Base-by-base conservation (phyloP, 2,113 vertebrate genomes). In the Dicerorhinus sumatrensis region DNA sequence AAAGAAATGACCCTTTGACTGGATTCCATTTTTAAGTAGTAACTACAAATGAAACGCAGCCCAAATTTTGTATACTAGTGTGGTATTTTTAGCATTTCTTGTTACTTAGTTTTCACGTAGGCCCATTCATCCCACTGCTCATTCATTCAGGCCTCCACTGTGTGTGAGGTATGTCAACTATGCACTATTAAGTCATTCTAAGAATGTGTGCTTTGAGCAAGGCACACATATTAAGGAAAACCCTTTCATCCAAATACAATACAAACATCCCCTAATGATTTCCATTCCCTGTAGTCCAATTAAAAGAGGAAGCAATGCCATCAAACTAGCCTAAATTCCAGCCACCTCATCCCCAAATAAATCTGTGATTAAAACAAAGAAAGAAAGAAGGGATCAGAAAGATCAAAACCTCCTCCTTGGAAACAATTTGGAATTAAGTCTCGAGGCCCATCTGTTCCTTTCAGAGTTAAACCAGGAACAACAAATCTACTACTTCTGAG, bases 201-300 rank as follows among this genome's bases (percentile, higher is more conserved):
- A 97, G 96, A 96, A 98, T 98, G 83, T 83, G 54, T 96, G 82
- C 97, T 98, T 94, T 89, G 79, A 84, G 69, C 82, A 97, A 96
- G 97, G 77, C 84, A 92, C 96, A 97, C 80, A 75, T 96, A 92
- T 96, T 98, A 95, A 80, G 83, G 65, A 88, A 98, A 98, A 89
- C 77, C 21, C 93, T 96, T 97, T 96, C 97, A 98, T 84, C 93
- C 88, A 97, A 98, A 98, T 87, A 98, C 94, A 98, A 95, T 65
- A 84, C 67, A 96, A 89, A 97, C 89, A 96, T 92, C 89, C n/a
- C 62, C 84, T 97, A 97, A 98, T 96, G 10, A 96, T 97, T 98
- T 98, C 98, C 76, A 85, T 97, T 97, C 91, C 95, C n/a, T 90
- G 33, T 63, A 98, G 63, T 94, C 94, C 94, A 97, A 82, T 97